Evolutionary conservation across 2,888 invertebrate species (phyloP).

Genomic region (Eucera pruinosa): DNA sequence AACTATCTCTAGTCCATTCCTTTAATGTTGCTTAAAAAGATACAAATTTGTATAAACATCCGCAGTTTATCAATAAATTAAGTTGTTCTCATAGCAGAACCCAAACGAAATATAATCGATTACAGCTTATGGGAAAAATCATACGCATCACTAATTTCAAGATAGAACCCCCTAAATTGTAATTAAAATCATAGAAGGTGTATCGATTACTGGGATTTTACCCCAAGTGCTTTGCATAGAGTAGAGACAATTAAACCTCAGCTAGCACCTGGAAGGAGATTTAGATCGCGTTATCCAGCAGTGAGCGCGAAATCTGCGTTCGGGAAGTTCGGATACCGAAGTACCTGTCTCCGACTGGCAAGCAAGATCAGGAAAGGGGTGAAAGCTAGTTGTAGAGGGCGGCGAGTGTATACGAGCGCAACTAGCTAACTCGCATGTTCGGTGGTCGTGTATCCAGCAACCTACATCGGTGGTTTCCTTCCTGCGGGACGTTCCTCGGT

Average conservation of each 20-base stretch:
- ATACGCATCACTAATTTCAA: too few species aligned
- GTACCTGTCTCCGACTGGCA: slow-evolving; percentile 67
- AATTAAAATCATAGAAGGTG: too few species aligned
- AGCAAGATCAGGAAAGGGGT: slow-evolving; percentile 47
- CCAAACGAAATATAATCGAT: too few species aligned
- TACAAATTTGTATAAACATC: too few species aligned
- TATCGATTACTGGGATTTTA: too few species aligned
- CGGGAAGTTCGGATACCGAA: slow-evolving; percentile 69
- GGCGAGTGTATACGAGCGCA: slow-evolving; percentile 15
- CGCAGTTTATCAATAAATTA: too few species aligned
- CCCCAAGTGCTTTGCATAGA: neutral
- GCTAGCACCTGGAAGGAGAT: slow-evolving; percentile 35
- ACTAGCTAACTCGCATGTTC: slow-evolving; percentile 48
- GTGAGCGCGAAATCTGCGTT: slow-evolving; percentile 63
- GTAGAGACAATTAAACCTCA: slow-evolving; percentile 1
- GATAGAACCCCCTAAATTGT: too few species aligned
- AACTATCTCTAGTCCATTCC: too few species aligned
- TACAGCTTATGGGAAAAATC: too few species aligned
- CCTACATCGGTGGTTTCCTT: slow-evolving; percentile 81
- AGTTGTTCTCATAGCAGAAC: too few species aligned
- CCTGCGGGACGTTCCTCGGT: slow-evolving; percentile 74
- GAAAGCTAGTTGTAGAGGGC: slow-evolving; percentile 27
- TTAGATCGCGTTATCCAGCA: slow-evolving; percentile 41
- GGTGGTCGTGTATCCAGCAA: slow-evolving; percentile 63
- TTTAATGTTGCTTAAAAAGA: too few species aligned